phyloP scores from a whole-genome alignment of 2,113 vertebrate species.

The Ictalurus punctatus region DNA sequence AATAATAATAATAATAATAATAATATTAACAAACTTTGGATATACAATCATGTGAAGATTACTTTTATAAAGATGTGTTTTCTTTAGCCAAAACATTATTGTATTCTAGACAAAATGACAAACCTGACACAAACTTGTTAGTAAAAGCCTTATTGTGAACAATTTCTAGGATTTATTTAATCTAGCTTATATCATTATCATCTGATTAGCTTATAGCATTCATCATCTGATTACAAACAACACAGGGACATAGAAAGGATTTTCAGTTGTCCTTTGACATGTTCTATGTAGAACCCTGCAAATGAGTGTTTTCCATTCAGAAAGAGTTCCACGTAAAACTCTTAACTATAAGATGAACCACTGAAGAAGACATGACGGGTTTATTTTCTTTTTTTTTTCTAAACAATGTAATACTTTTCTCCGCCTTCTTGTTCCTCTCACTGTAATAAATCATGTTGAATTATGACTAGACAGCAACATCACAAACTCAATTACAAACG shows the following conservation, averaged over 20 bases:
- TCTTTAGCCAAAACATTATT: too few species aligned
- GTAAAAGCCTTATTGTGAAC: background rate
- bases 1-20: too few species aligned
- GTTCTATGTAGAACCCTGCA: background rate
- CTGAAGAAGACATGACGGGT: background rate
- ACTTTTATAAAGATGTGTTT: too few species aligned
- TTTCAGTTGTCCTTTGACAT: background rate
- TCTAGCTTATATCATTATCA: too few species aligned
- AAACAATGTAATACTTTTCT: conserved; percentile 30
- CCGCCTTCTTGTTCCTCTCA: background rate
- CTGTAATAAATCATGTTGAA: conserved; percentile 6
- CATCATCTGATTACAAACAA: too few species aligned
- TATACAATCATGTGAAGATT: background rate
- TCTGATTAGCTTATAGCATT: too few species aligned
- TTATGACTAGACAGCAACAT: background rate
- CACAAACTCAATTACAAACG: background rate
- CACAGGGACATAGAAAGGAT: too few species aligned
- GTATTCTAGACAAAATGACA: too few species aligned
- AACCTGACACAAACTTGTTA: too few species aligned
- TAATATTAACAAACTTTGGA: background rate
- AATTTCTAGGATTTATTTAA: background rate
- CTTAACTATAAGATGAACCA: background rate
- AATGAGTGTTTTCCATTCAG: background rate
- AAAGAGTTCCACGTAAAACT: background rate
- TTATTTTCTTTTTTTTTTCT: background rate